These are phyloP conservation scores for Meloidogyne exigua DNA, from an alignment of 1,140 invertebrate genomes.

Conservation along the genomic window DNA sequence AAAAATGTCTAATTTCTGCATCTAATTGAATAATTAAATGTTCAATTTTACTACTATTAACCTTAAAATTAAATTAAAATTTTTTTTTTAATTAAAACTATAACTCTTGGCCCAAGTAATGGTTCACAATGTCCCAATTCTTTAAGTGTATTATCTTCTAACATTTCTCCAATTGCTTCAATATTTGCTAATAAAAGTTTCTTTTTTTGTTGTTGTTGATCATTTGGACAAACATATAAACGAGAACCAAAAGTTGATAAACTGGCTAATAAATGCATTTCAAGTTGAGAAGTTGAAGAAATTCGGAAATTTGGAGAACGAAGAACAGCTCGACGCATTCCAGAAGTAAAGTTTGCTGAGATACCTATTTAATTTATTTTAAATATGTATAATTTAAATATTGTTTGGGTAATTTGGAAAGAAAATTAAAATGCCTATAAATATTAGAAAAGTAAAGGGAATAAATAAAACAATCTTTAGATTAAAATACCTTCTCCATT, in stretches of 20 bases:
- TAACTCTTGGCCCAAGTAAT: constrained; percentile 37
- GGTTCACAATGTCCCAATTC: constrained; percentile 42
- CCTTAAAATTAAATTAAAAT: constrained; percentile 3
- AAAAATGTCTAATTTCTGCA: constrained; percentile 39
- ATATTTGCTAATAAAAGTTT: not conserved
- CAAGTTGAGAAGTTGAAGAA: constrained; percentile 23
- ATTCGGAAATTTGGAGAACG: constrained; percentile 41
- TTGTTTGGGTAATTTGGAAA: no score
- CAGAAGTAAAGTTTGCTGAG: constrained; percentile 19
- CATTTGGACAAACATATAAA: constrained; percentile 49
- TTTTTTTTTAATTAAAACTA: not conserved
- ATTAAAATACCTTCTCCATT: constrained; percentile 13
- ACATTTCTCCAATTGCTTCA: constrained; percentile 4
- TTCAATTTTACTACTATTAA: constrained; percentile 31
- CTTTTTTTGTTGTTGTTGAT: constrained; percentile 16
- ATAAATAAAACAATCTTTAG: constrained; percentile 1
- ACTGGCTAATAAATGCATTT: constrained; percentile 45
- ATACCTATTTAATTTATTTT: constrained; percentile 16
- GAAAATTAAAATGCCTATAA: no score
- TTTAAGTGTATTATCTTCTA: constrained; percentile 21
- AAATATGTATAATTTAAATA: not conserved
- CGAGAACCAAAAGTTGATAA: constrained; percentile 46
- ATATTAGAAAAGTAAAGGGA: no score
- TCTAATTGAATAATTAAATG: constrained; percentile 41
- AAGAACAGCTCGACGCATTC: constrained; percentile 38